A percentile compares a stretch with the other conserved stretches of the same genome.
These are phyloP conservation scores for Sinocyclocheilus anophthalmus DNA, from an alignment of 2,113 vertebrate species.

Conservation along the genomic window DNA sequence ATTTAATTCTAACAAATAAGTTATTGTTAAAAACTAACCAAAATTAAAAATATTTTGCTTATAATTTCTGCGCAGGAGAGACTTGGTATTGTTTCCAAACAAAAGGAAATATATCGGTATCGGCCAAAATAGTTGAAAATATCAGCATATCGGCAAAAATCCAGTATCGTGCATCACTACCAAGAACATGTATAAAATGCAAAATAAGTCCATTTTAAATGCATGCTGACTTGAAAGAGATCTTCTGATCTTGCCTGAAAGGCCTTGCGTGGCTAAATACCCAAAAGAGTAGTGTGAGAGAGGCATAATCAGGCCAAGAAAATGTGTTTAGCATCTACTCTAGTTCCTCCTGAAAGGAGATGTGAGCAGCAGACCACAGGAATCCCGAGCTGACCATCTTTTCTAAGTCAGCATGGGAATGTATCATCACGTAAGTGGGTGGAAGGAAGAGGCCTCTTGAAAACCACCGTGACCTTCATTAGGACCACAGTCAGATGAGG, in stretches of 20 bases:
- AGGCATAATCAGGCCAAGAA: constrained; percentile 61
- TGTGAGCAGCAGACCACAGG: constrained; percentile 62
- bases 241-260: constrained; percentile 42
- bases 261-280: constrained; percentile 60
- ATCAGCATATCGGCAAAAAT: too few species aligned
- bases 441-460: constrained; percentile 35
- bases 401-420: constrained; percentile 67
- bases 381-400: constrained; percentile 66
- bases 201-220: not conserved
- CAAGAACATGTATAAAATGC: not conserved
- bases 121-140: too few species aligned
- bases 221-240: not conserved
- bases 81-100: too few species aligned
- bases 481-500: constrained; percentile 18
- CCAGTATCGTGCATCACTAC: not conserved
- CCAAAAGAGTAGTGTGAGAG: constrained; percentile 60
- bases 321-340: constrained; percentile 64
- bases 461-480: constrained; percentile 45
- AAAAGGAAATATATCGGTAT: too few species aligned
- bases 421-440: constrained; percentile 46
- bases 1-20: too few species aligned
- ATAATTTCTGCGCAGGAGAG: too few species aligned
- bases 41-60: too few species aligned
- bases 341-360: constrained; percentile 59
- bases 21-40: too few species aligned